Conservation (phyloP, 2,113 vertebrate species). For the Panurus biarmicus region DNA sequence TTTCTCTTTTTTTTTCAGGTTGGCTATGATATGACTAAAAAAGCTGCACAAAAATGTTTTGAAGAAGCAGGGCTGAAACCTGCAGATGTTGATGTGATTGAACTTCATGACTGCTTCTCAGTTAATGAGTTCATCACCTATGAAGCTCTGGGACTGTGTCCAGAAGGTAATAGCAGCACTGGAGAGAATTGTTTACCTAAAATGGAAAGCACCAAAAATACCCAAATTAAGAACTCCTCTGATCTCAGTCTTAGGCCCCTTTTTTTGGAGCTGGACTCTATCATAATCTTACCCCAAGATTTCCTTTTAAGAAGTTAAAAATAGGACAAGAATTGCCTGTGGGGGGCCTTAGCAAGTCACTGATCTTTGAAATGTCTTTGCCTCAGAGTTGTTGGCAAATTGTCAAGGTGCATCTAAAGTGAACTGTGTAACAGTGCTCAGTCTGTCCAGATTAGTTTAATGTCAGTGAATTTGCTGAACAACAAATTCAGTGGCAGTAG, state of each 20-base stretch:
- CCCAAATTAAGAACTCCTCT: neutral
- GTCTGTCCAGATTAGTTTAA: neutral
- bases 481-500: neutral
- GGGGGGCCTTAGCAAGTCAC: neutral
- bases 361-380: neutral
- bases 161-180: slow-evolving; percentile 75
- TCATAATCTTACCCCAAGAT: neutral
- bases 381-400: neutral
- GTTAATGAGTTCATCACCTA: slow-evolving; percentile 92
- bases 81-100: slow-evolving; percentile 84
- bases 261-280: neutral
- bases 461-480: neutral
- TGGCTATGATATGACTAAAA: slow-evolving; percentile 87
- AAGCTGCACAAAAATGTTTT: slow-evolving; percentile 82
- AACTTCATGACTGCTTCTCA: slow-evolving; percentile 97
- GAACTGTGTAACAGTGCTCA: neutral
- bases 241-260: neutral
- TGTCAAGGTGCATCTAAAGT: neutral
- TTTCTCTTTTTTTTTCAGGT: slow-evolving; percentile 67
- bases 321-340: neutral
- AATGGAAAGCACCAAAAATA: neutral
- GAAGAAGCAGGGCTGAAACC: slow-evolving; percentile 77
- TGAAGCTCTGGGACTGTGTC: slow-evolving; percentile 90
- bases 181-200: neutral
- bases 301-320: neutral